Evolutionary conservation across 2,888 invertebrate genomes (phyloP), one percentile per base, ranked within the genome.

Genomic region (Ditula angustiorana): DNA sequence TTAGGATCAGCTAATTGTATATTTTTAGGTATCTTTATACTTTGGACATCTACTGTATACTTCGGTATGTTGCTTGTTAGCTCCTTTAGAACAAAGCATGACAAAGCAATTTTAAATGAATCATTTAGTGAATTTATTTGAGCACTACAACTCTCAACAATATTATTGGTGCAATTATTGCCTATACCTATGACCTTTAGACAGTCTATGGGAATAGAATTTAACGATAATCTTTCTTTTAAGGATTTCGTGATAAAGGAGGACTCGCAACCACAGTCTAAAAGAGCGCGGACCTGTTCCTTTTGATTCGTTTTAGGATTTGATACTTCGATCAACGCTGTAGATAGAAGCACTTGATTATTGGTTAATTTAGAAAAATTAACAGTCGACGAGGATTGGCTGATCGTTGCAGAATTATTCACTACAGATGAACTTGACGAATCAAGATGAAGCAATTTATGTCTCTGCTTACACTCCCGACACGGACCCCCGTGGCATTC

Each of bases 41-140:
- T 13, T 24, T 30, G 13, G 8, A 65, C 11, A 37, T 67, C 35
- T 13, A 67, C 21, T 28, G 61, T 21, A 46, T 23, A 24, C n/a
- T 24, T 46, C 11, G 67, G 69, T 26, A 69, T 47, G n/a, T 64
- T 35, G 24, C 61, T 44, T 7, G 67, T 69, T 19, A 69, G 46
- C 10, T 56, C 55, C 19, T 61, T 50, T 44, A 67, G 58, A 8
- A 67, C 62, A 28, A 67, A 58, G 49, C 66, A 67, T 11, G 52
- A 53, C 19, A 53, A 53, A 11, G 33, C 13, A 33, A 53, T 35
- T 16, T 21, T 30, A 21, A 49, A 59, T 10, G 37, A 26, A 13
- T 50, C 26, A 49, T 33, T 60, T 26, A 50, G 13, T 33, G 59
- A 50, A 28, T 28, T 59, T 26, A 60, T 28, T 60, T 65, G 59